A percentile compares a stretch with the other conserved stretches of the same genome.
These are phyloP conservation scores for Vipera ursinii DNA, from an alignment of 2,797 vertebrate genomes.

Conservation along the genomic window DNA sequence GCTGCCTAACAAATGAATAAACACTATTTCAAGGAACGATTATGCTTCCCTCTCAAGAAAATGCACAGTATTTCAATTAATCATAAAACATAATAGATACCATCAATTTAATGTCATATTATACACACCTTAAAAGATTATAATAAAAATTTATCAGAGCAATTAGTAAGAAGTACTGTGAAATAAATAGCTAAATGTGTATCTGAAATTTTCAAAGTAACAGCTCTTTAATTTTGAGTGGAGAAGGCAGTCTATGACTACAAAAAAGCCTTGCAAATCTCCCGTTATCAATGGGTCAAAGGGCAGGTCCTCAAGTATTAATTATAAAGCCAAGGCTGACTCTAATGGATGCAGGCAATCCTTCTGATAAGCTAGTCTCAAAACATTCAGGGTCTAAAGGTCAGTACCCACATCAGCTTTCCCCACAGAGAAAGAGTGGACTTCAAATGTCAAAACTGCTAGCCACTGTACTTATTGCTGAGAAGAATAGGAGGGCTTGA, in stretches of 20 bases:
- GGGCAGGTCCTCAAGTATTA: neutral
- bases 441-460: neutral
- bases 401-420: neutral
- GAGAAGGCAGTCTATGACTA: neutral
- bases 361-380: neutral
- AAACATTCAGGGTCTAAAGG: neutral
- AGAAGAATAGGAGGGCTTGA: constrained; percentile 68
- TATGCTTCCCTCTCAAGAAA: neutral
- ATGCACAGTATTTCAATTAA: neutral
- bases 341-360: neutral
- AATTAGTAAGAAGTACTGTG: neutral
- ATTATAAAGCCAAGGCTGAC: neutral
- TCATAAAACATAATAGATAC: neutral
- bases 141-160: neutral
- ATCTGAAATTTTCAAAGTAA: neutral
- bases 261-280: neutral
- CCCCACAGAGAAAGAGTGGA: neutral
- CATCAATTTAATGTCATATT: neutral
- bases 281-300: neutral
- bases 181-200: neutral
- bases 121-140: neutral
- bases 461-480: neutral
- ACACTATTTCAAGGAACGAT: neutral
- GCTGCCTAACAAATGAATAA: neutral
- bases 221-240: neutral